phyloP scores from a whole-genome alignment of 2,113 vertebrate genomes.

The Protobothrops flavoviridis region DNA sequence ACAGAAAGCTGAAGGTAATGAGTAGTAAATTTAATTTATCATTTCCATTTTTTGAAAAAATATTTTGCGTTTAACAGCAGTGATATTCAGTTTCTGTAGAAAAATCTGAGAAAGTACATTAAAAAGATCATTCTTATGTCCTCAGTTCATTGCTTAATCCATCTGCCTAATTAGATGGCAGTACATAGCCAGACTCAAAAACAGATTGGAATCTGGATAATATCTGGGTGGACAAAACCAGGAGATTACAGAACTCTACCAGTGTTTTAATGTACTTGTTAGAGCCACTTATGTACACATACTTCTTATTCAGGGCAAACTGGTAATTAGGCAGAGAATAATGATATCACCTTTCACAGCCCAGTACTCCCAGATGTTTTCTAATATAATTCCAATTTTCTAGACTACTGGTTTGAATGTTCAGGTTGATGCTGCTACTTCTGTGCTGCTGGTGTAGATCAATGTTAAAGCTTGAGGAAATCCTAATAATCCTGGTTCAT shows the following conservation, averaged over 20 bases:
- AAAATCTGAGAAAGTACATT: not conserved
- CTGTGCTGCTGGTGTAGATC: not conserved
- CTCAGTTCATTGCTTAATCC: not conserved
- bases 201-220: not conserved
- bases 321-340: not conserved
- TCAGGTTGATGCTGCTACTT: not conserved
- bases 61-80: not conserved
- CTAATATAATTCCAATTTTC: not conserved
- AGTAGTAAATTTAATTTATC: conserved; percentile 5
- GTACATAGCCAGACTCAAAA: not conserved
- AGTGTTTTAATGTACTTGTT: not conserved
- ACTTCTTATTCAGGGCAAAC: not conserved
- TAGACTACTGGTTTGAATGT: not conserved
- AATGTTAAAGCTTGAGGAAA: not conserved
- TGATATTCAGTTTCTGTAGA: not conserved
- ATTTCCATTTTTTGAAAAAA: not conserved
- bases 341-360: not conserved
- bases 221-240: not conserved
- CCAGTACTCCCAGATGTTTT: not conserved
- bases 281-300: not conserved
- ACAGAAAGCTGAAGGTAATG: conserved; percentile 88
- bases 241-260: not conserved
- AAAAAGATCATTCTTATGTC: not conserved
- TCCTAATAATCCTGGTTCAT: not conserved
- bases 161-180: not conserved